These are phyloP conservation scores for Anarsia innoxiella DNA, from an alignment of 2,888 invertebrate species.

Conservation along the genomic window DNA sequence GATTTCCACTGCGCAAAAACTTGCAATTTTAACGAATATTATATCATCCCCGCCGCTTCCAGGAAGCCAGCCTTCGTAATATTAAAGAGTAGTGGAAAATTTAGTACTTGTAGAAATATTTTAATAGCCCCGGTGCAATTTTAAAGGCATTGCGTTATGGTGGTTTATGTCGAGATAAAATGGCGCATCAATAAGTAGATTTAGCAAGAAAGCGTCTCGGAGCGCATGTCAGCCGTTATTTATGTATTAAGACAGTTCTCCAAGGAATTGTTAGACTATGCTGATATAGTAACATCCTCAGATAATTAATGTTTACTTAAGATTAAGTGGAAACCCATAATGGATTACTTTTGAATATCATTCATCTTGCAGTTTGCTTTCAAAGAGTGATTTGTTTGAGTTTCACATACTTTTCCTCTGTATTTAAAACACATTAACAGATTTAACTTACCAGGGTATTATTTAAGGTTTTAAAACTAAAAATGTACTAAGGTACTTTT, in stretches of 20 bases:
- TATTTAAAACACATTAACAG: too few species aligned
- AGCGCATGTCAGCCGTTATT: neutral
- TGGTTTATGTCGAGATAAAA: constrained; percentile 57
- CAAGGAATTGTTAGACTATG: neutral
- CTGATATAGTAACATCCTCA: too few species aligned
- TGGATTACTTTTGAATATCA: too few species aligned
- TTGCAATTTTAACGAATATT: neutral
- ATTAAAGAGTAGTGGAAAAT: constrained; percentile 4
- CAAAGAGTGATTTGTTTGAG: too few species aligned
- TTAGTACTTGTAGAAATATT: constrained; percentile 10
- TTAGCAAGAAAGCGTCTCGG: neutral
- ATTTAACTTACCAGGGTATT: too few species aligned
- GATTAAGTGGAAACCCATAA: too few species aligned
- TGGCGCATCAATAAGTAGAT: constrained; percentile 48
- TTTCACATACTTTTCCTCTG: too few species aligned
- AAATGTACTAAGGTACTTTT: too few species aligned
- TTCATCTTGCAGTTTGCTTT: too few species aligned
- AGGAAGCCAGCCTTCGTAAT: neutral
- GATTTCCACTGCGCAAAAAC: too few species aligned
- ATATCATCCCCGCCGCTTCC: neutral
- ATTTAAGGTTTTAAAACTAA: too few species aligned
- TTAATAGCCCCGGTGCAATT: constrained; percentile 34
- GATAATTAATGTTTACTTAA: too few species aligned
- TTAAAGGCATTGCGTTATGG: constrained; percentile 52
- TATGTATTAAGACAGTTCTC: neutral